Percentiles rank a stretch among this genome's conserved stretches.
Conservation (phyloP, 92 coral and sea anemone genomes). For the Epizoanthus rinbou region DNA sequence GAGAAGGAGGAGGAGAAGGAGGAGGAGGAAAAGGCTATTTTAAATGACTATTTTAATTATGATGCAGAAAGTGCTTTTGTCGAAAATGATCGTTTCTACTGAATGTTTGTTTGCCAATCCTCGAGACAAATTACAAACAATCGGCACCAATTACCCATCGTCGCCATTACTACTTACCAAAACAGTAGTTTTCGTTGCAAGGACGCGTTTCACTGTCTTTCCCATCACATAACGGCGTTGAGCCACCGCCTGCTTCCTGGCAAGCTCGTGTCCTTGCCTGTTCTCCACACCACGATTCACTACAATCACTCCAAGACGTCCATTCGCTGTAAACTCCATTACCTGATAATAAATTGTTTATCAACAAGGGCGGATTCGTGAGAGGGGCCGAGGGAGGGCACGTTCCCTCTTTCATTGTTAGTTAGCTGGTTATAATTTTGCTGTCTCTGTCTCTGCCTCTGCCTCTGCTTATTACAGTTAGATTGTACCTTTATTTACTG, state of each 20-base stretch:
- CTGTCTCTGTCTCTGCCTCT: too few relatives aligned
- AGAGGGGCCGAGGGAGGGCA: too few relatives aligned
- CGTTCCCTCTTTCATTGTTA: too few relatives aligned
- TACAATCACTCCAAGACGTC: constrained; percentile 29
- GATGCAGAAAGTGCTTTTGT: too few relatives aligned
- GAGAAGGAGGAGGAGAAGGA: too few relatives aligned
- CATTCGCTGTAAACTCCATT: constrained; percentile 24
- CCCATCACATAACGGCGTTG: not conserved
- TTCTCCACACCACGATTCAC: not conserved
- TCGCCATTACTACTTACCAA: constrained; percentile 10
- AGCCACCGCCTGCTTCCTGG: not conserved
- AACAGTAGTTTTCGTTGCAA: constrained; percentile 32
- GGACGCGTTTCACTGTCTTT: constrained; percentile 16
- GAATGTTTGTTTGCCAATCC: not conserved
- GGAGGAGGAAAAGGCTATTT: too few relatives aligned
- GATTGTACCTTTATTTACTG: too few relatives aligned
- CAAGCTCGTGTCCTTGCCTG: constrained; percentile 24
- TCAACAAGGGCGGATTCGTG: too few relatives aligned
- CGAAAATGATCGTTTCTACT: not conserved
- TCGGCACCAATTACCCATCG: too few relatives aligned
- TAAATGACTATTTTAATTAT: too few relatives aligned
- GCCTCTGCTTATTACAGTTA: too few relatives aligned
- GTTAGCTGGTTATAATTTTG: too few relatives aligned
- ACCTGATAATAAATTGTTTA: not conserved
- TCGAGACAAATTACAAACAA: not conserved